Evolutionary conservation across 2,113 vertebrate species (phyloP).

Genomic region (Pollimyrus isidori): DNA sequence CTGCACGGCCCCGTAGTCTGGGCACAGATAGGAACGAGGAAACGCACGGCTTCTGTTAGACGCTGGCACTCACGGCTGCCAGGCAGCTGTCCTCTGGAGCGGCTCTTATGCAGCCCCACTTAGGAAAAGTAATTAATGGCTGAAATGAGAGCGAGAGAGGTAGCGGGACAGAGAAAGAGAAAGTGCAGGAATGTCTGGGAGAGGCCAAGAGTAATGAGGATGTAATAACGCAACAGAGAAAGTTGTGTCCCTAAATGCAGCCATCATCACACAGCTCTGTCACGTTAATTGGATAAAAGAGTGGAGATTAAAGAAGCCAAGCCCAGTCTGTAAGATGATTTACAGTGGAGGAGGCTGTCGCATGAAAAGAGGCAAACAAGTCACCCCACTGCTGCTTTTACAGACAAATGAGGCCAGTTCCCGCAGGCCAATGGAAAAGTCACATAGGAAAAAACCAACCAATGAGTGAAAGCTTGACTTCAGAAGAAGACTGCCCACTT

Average conservation of each 20-base stretch:
- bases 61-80: background rate
- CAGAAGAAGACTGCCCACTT: background rate
- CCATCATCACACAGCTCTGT: background rate
- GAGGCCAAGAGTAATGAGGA: background rate
- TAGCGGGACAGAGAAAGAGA: background rate
- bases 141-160: background rate
- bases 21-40: background rate
- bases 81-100: background rate
- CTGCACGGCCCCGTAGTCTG: background rate
- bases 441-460: background rate
- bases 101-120: background rate
- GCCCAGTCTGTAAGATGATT: background rate
- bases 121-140: background rate
- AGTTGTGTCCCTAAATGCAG: background rate
- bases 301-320: constrained; percentile 20
- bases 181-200: background rate
- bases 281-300: constrained; percentile 32
- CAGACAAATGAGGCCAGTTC: background rate
- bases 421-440: background rate
- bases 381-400: background rate
- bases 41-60: background rate
- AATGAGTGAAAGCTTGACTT: background rate
- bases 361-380: background rate
- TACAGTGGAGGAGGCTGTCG: background rate
- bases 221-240: background rate